Conservation (phyloP, 1,140 invertebrate species). For the Himalopsyche phryganea region DNA sequence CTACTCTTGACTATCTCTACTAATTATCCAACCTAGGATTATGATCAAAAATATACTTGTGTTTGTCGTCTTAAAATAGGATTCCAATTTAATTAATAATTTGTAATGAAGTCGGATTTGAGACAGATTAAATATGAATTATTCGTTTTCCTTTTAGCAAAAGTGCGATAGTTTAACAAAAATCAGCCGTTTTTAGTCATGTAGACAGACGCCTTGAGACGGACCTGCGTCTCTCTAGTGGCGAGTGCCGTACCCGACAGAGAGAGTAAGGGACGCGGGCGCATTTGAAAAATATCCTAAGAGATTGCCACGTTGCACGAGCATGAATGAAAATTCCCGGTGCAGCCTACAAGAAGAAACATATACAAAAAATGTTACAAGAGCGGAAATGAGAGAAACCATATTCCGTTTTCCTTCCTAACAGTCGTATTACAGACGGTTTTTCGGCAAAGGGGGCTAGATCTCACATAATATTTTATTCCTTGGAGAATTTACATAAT, state of each 20-base stretch:
- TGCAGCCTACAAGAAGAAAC: slow-evolving; percentile 15
- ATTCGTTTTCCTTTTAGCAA: too few relatives aligned
- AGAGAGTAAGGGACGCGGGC: background rate
- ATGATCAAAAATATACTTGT: too few relatives aligned
- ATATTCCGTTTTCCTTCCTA: slow-evolving; percentile 42
- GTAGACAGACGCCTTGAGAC: background rate
- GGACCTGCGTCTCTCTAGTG: background rate
- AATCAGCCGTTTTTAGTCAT: too few relatives aligned
- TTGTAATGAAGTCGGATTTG: too few relatives aligned
- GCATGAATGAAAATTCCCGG: slow-evolving; percentile 28
- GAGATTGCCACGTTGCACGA: slow-evolving; percentile 27
- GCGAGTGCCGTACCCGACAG: background rate
- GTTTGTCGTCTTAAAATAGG: too few relatives aligned
- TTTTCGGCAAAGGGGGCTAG: slow-evolving; percentile 12
- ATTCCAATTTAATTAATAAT: too few relatives aligned
- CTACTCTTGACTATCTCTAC: too few relatives aligned
- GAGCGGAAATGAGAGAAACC: slow-evolving; percentile 53
- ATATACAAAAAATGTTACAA: slow-evolving; percentile 29
- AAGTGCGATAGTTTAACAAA: too few relatives aligned
- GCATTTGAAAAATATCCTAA: slow-evolving; percentile 32
- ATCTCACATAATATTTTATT: slow-evolving; percentile 44
- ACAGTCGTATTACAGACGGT: background rate
- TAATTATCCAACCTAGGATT: too few relatives aligned
- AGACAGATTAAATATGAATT: too few relatives aligned
- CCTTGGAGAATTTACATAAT: slow-evolving; percentile 52